Conservation (phyloP, 2,888 invertebrate genomes). For the Tipula vernalis region DNA sequence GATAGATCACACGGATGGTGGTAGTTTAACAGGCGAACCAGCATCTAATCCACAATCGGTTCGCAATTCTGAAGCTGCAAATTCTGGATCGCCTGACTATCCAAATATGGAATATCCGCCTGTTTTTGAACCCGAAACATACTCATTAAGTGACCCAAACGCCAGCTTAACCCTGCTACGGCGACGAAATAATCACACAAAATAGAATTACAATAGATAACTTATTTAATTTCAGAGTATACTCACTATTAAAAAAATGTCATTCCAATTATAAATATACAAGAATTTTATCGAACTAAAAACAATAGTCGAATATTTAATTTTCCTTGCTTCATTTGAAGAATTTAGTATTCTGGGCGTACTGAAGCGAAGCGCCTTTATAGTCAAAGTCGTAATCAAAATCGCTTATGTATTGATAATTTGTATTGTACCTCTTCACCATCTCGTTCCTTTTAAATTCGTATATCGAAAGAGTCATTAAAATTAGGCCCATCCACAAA, state of each 20-base stretch:
- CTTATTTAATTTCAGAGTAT: background rate
- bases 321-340: background rate
- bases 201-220: background rate
- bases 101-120: slow-evolving; percentile 77
- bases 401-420: background rate
- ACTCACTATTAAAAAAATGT: background rate
- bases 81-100: slow-evolving; percentile 45
- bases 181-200: slow-evolving; percentile 23
- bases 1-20: slow-evolving; percentile 11
- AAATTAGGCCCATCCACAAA: background rate
- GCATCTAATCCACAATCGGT: background rate
- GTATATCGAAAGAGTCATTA: background rate
- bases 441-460: background rate
- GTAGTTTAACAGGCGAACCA: background rate
- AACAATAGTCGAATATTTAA: background rate
- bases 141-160: slow-evolving; percentile 47
- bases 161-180: slow-evolving; percentile 30
- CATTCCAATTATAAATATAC: background rate
- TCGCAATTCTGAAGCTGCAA: background rate
- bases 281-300: background rate
- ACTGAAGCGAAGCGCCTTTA: no score
- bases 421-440: background rate
- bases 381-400: background rate
- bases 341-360: no score
- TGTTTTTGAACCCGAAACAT: slow-evolving; percentile 73